Percentiles rank a stretch among this genome's conserved stretches.
These are phyloP conservation scores for Myzus persicae DNA, from an alignment of 1,140 invertebrate species.

Conservation along the genomic window DNA sequence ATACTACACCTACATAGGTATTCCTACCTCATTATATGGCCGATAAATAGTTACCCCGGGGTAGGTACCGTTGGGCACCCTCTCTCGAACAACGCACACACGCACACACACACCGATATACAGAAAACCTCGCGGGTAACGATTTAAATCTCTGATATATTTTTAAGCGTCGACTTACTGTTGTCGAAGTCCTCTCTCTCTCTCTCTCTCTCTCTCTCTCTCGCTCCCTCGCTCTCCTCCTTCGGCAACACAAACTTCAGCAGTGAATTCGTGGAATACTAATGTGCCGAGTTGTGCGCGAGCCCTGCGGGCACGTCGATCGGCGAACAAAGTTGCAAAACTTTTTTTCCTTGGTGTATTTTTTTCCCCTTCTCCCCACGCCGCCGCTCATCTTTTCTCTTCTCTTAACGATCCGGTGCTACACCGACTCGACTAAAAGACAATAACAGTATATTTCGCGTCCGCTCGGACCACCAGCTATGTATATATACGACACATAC, in stretches of 20 bases:
- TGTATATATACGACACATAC: neutral
- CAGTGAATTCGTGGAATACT: conserved; percentile 20
- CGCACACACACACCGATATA: neutral
- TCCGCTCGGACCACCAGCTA: conserved; percentile 7
- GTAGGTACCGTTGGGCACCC: neutral
- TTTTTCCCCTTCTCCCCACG: neutral
- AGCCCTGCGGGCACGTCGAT: neutral
- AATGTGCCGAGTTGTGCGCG: neutral
- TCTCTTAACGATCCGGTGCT: conserved; percentile 30
- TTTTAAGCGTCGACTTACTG: neutral
- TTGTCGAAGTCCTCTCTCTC: neutral
- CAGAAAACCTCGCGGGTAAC: neutral
- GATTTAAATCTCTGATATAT: conserved; percentile 11
- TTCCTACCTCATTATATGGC: too few species aligned
- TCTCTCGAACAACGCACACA: neutral
- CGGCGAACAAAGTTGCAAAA: neutral
- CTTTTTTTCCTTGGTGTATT: neutral
- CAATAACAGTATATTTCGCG: conserved; percentile 53
- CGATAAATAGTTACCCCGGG: neutral
- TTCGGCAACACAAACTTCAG: neutral
- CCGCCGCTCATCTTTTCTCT: neutral
- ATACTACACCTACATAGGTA: too few species aligned
- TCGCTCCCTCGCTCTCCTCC: neutral
- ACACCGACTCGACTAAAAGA: conserved; percentile 21
- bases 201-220: neutral